Evolutionary conservation across 2,113 vertebrate genomes (phyloP), one percentile per base, ranked within the genome.

Genomic region (Phasianus colchicus): DNA sequence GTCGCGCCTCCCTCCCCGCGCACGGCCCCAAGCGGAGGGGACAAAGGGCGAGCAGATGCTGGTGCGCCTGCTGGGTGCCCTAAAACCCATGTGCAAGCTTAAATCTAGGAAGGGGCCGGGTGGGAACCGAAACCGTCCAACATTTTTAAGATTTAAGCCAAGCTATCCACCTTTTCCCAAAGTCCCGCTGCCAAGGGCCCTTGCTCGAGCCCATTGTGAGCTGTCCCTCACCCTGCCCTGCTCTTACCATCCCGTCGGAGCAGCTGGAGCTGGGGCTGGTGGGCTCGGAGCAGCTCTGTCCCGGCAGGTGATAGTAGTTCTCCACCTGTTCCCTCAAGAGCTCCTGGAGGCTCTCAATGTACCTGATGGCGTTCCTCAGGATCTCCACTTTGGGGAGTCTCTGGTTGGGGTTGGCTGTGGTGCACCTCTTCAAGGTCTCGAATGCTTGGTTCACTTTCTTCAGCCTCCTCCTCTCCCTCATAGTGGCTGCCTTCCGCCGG

Each of bases 361-460:
- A 99, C 55, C 99, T 98, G 97, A 99, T 99, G 96, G 99, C 99
- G 9, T 99, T 99, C 86, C 99, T 97, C 96, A 99, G 98, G 96
- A 99, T 99, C 97, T 99, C 99, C 93, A 99, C 99, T 96, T 99
- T 99, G 87, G 99, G 99, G 63, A 99, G 98, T 38, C 99, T 98
- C 95, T 99, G 99, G 97, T 98, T 98, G 81, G 99, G 99, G 96
- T 99, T 99, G 94, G 98, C 98, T 1, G 99, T 98, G 93, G 99
- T 99, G 97, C 99, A 99, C 57, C 99, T 98, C 89, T 99, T 98
- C 83, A 99, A 96, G 1, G 99, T 98, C 96, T 99, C 99, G 24
- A 99, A 99, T 19, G 99, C 99, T 25, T 99, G 99, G 97, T 99
- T 99, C 75, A 99, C 99, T 96, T 99, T 99, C 98, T 99, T 99